Base-by-base conservation (phyloP, 2,888 invertebrate genomes). In the Altica lythri region DNA sequence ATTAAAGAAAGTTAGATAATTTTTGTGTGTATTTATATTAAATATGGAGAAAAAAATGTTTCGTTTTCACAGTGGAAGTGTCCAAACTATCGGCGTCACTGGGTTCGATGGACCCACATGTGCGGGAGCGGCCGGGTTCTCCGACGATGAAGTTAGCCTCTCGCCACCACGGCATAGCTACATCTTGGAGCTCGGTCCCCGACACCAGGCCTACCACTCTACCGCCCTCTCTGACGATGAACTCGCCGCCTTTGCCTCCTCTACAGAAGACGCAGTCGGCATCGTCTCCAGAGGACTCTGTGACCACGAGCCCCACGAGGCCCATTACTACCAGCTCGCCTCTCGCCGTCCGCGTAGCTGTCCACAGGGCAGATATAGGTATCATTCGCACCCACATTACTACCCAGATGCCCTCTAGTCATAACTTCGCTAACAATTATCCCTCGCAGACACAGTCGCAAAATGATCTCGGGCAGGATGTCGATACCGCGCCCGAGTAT, bases 141-240 rank as follows among this genome's bases (percentile, higher is more conserved):
- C 89, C 87, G 90, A 90, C 86, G 90, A 90, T 86, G 88, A 88
- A 82, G 85, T 88, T 76, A 85, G 84, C 77, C 77, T 81, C 77
- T 80, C 81, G 76, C 81, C 81, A 77, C 79, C 81, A 77, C 72
- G 81, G 75, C 81, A 81, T 78, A 81, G 81, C 80, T 81, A 81
- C 75, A 74, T 81, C 78, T 68, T 81, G 81, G 80, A 81, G 77
- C 77, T 80, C 80, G 80, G 81, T 76, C 72, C 80, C 80, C 72
- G 81, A 80, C 78, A 80, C 75, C 73, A 63, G 66, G 62, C 64
- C 64, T 70, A 70, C 78, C 72, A 71, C 59, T 40, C 70, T 68
- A 68, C 72, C 72, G 79, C 82, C 73, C 79, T 72, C 73, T 79
- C 72, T 69, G 73, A 75, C 68, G 76, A 74, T 67, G 76, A 70